Evolutionary conservation across 2,113 vertebrate species (phyloP), one percentile per base, ranked within the genome.

Genomic region (Sula dactylatra): DNA sequence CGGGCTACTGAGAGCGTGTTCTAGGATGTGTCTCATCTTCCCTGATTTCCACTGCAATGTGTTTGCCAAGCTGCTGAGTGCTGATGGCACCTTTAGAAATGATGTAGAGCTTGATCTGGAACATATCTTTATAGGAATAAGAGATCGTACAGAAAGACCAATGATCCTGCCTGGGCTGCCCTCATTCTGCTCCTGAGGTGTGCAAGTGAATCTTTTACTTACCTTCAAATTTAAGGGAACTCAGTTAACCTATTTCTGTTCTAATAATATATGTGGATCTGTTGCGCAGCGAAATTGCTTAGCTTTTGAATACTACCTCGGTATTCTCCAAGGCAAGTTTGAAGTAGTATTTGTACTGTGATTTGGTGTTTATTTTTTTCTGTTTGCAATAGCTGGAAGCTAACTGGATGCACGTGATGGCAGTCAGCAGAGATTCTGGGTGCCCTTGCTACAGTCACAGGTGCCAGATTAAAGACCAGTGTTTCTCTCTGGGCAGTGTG

Each of bases 161-260:
- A 1, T 0, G 1, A 19, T 66, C 13, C n/a, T 1, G 0, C 32
- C 24, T 56, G 77, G 74, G 40, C 83, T 78, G 77, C 38, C 24
- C 27, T 58, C 11, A 1, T n/a, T 38, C 66, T 59, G 59, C 7
- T 73, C 67, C 58, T 9, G 22, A 83, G 54, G 13, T 24, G 9
- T 38, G 54, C 31, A 20, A 52, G 16, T 9, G 4, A 52, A 27
- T 44, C 20, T 65, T 20, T 20, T 38, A 10, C 36, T 73, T 29
- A 2, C 7, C 61, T 44, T 86, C 40, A 27, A 26, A 50, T 11
- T 54, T 45, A 3, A 67, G 49, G 25, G 22, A 40, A 73, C 54
- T 8, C 17, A 10, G 55, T 70, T 81, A 47, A 13, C 16, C 19
- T 38, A 4, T 13, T 13, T 74, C 34, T 55, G 10, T 56, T 66